phyloP scores from a whole-genome alignment of 1,140 invertebrate genomes.

The Drosophila kanapiae region DNA sequence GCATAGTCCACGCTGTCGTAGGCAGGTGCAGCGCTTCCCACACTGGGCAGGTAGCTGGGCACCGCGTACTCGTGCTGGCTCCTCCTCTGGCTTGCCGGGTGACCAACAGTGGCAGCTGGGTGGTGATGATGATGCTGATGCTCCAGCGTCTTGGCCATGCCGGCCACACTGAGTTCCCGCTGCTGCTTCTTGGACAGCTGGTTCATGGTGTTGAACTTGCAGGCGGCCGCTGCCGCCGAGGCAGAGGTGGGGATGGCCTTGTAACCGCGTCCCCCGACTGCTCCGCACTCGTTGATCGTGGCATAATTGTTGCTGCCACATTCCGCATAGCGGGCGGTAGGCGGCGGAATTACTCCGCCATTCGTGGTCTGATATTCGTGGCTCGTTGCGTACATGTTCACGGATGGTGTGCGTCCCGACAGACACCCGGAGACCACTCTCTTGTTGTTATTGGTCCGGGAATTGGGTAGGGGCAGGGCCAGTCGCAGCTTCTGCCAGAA shows the following conservation, averaged over 20 bases:
- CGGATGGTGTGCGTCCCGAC: slow-evolving; percentile 44
- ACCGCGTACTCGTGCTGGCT: slow-evolving; percentile 84
- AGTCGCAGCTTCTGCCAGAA: slow-evolving; percentile 98
- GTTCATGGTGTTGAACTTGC: slow-evolving; percentile 82
- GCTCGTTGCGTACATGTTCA: slow-evolving; percentile 89
- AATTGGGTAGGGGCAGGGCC: slow-evolving; percentile 90
- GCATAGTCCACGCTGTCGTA: slow-evolving; percentile 77
- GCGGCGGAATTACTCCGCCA: slow-evolving; percentile 28
- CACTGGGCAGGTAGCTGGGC: slow-evolving; percentile 65
- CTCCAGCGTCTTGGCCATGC: slow-evolving; percentile 75
- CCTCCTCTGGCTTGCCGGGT: slow-evolving; percentile 60
- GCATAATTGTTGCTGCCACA: slow-evolving; percentile 82
- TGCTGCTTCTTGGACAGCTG: slow-evolving; percentile 74
- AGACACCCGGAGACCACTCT: slow-evolving; percentile 59
- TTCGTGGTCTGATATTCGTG: slow-evolving; percentile 71
- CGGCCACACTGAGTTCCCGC: slow-evolving; percentile 61
- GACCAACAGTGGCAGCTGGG: not conserved
- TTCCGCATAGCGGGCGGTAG: slow-evolving; percentile 61
- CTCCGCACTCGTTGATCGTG: slow-evolving; percentile 79
- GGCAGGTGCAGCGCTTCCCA: slow-evolving; percentile 37
- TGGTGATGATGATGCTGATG: slow-evolving; percentile 72
- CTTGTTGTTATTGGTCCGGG: slow-evolving; percentile 77
- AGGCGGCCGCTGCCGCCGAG: slow-evolving; percentile 67
- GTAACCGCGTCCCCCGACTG: slow-evolving; percentile 51
- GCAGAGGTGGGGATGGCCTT: slow-evolving; percentile 75